Evolutionary conservation across 23 tunicate species (phyloP).

Genomic region (Oikopleura dioica): DNA sequence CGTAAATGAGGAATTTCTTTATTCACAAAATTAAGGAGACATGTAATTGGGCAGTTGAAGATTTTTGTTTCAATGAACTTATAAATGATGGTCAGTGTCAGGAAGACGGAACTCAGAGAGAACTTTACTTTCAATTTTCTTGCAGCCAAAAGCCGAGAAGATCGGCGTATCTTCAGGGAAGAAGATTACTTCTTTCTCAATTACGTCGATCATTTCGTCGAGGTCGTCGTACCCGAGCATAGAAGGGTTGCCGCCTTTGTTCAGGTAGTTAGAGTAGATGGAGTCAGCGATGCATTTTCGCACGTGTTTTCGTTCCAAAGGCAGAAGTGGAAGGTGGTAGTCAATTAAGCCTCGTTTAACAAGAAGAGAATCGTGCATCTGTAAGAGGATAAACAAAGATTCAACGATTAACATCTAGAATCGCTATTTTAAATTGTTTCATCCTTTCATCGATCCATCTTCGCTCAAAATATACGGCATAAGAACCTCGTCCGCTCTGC

Average conservation of each 20-base stretch:
- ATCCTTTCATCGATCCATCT: background rate
- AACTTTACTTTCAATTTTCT: background rate
- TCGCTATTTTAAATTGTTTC: no score
- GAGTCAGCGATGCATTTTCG: background rate
- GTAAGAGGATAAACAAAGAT: no score
- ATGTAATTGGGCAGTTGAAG: no score
- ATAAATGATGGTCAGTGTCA: no score
- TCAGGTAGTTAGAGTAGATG: background rate
- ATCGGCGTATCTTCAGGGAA: background rate
- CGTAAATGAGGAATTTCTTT: no score
- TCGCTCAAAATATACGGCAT: background rate
- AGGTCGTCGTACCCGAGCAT: background rate
- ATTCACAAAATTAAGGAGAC: no score
- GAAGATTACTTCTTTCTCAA: background rate
- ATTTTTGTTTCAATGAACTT: no score
- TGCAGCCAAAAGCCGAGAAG: background rate
- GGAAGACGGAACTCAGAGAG: no score
- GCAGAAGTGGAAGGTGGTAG: background rate
- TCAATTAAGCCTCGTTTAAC: background rate
- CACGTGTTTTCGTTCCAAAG: constrained; percentile 4
- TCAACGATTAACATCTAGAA: no score
- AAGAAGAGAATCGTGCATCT: background rate
- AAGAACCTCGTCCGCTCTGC: background rate
- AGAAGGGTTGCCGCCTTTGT: background rate
- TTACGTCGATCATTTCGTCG: background rate